Evolutionary conservation across 2,888 invertebrate genomes (phyloP).

Genomic region (Acrobasis suavella): DNA sequence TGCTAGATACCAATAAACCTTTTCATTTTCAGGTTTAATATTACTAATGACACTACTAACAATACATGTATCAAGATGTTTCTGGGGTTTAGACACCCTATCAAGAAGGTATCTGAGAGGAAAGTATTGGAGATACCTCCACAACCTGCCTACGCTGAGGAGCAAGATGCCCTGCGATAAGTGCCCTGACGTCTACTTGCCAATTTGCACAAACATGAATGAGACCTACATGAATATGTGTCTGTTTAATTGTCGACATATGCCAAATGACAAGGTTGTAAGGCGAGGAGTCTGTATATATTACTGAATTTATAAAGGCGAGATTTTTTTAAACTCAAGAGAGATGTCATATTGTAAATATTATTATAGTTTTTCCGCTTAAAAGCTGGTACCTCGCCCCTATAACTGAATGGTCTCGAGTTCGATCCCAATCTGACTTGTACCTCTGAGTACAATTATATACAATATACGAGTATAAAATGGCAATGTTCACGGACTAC

Average conservation of each 20-base stretch:
- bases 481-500: too few relatives aligned
- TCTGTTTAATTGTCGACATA: background rate
- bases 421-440: too few relatives aligned
- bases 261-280: background rate
- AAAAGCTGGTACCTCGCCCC: too few relatives aligned
- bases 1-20: background rate
- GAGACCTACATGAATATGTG: slow-evolving; percentile 5
- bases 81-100: background rate
- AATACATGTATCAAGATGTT: background rate
- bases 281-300: slow-evolving; percentile 13
- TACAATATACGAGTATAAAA: too few relatives aligned
- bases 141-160: background rate
- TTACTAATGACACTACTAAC: background rate
- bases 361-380: too few relatives aligned
- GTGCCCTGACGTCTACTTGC: slow-evolving; percentile 11
- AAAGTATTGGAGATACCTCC: background rate
- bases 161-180: background rate
- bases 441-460: too few relatives aligned
- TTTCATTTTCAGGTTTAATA: background rate
- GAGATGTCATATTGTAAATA: too few relatives aligned
- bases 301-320: too few relatives aligned
- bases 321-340: too few relatives aligned
- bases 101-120: background rate
- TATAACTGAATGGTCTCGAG: too few relatives aligned
- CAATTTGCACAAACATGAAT: background rate